Evolutionary conservation across 2,113 vertebrate genomes (phyloP).

Genomic region (Ophiodon elongatus): DNA sequence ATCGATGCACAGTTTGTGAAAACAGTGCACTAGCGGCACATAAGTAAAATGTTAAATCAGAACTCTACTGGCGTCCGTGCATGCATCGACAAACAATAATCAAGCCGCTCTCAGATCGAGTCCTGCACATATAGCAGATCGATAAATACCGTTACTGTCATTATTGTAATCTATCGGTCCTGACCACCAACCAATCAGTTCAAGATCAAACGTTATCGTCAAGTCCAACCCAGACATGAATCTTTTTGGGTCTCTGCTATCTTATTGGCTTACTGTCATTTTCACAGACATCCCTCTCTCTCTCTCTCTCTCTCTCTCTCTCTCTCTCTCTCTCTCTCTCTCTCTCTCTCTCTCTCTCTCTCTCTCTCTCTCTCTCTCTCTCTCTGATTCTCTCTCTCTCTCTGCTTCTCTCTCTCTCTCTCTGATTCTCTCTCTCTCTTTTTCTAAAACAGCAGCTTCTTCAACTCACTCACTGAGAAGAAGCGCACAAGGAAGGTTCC

Average conservation of each 20-base stretch:
- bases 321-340: slow-evolving; percentile 11
- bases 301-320: slow-evolving; percentile 7
- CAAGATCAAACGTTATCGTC: slow-evolving; percentile 44
- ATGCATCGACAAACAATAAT: slow-evolving; percentile 8
- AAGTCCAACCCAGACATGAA: slow-evolving; percentile 45
- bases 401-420: slow-evolving; percentile 26
- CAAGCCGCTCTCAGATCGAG: neutral
- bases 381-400: slow-evolving; percentile 24
- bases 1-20: neutral
- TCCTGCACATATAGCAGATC: slow-evolving; percentile 32
- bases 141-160: slow-evolving; percentile 12
- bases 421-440: slow-evolving; percentile 23
- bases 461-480: slow-evolving; percentile 40
- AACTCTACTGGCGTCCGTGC: neutral
- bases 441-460: slow-evolving; percentile 45
- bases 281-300: slow-evolving; percentile 15
- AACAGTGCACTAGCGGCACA: neutral
- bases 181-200: slow-evolving; percentile 39
- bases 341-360: slow-evolving; percentile 25
- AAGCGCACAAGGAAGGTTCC: slow-evolving; percentile 16
- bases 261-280: slow-evolving; percentile 57
- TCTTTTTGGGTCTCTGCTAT: slow-evolving; percentile 31
- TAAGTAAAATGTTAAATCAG: neutral
- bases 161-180: neutral
- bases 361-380: slow-evolving; percentile 26